phyloP scores from a whole-genome alignment of 1,140 invertebrate genomes.

The Planococcus citri region DNA sequence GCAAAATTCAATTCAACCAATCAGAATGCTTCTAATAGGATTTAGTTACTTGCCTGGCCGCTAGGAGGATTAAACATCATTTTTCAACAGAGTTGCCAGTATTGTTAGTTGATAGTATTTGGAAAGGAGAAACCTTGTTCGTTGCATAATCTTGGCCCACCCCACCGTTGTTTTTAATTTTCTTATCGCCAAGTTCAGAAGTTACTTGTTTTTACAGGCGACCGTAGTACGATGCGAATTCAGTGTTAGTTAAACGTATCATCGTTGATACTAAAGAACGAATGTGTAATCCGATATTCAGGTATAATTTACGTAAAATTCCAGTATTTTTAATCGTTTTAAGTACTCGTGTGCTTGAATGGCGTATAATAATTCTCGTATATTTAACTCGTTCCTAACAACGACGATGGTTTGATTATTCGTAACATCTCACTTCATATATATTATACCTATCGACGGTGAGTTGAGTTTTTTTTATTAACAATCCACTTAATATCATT shows the following conservation, averaged over 20 bases:
- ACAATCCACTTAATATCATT: background rate
- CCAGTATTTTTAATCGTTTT: background rate
- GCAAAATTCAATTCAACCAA: too few relatives aligned
- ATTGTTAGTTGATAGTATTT: too few relatives aligned
- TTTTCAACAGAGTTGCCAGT: too few relatives aligned
- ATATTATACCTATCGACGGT: background rate
- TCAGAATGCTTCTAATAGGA: too few relatives aligned
- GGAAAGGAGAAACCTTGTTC: too few relatives aligned
- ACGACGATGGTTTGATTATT: too few relatives aligned
- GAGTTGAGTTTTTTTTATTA: background rate
- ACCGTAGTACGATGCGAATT: background rate
- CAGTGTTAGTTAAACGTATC: background rate
- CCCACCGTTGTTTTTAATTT: background rate
- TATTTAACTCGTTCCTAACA: background rate
- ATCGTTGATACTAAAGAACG: background rate
- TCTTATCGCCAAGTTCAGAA: background rate
- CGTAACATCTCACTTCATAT: background rate
- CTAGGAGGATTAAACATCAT: too few relatives aligned
- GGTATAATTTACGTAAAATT: background rate
- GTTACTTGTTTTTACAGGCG: background rate
- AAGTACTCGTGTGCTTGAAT: background rate
- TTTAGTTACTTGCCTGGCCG: too few relatives aligned
- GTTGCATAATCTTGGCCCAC: background rate
- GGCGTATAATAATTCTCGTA: background rate
- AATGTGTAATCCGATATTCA: background rate